Base-by-base conservation (phyloP, 2,888 invertebrate species). In the Timandra comae region DNA sequence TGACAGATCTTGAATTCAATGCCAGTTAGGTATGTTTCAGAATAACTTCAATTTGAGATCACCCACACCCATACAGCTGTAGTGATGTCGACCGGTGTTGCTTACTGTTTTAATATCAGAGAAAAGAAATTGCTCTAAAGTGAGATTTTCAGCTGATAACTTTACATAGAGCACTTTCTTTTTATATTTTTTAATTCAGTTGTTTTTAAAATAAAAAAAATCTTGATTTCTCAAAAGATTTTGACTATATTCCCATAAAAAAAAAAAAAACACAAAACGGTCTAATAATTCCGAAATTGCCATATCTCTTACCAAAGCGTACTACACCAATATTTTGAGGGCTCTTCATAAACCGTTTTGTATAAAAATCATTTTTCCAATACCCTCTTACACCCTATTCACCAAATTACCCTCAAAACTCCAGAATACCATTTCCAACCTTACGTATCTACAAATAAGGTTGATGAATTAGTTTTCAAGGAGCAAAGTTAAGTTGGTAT, bases 301-400 rank as follows among this genome's bases (percentile, higher is more conserved):
- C 52, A 52, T 57, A 54, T 60, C 61, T 58, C 61, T 49, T 55
- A 44, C 45, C 51, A 51, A 51, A 49, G 53, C 46, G 50, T 67
- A 56, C 68, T 64, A 49, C 46, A 60, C 55, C 56, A 64, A 65
- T 63, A 69, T 69, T 69, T 68, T 49, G 64, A 77, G 74, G 49
- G 61, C 63, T 57, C 70, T 63, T 67, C 52, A 59, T 46, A 55
- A 58, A 50, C 52, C 57, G 56, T 56, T 61, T 61, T 61, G 52
- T 69, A 65, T 58, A 62, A 77, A 78, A 72, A 16, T 75, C 78
- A 73, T 75, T 71, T 76, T 72, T 70, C 70, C 71, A 63, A 74
- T 72, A 71, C 65, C 76, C 75, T 69, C 79, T 80, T 67, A 64
- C 62, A 63, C 63, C 67, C 73, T 67, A 6, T 46, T 44, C 25